phyloP scores from a whole-genome alignment of 2,888 invertebrate genomes.

The Mesopsocus fuscifrons region DNA sequence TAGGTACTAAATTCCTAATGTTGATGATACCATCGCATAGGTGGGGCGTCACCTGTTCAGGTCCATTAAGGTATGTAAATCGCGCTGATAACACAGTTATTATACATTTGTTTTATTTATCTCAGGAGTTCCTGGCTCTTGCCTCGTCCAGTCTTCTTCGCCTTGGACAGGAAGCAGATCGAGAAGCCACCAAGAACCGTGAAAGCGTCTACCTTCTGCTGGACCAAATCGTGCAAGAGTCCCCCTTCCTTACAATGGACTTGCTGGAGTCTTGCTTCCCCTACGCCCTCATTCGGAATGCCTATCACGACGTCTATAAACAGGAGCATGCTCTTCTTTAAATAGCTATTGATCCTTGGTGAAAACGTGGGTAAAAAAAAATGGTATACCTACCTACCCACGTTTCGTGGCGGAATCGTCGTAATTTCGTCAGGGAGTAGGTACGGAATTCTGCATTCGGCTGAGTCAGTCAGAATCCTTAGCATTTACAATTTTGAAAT shows the following conservation, averaged over 20 bases:
- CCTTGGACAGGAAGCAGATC: conserved; percentile 88
- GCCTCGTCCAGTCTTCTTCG: conserved; percentile 90
- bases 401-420: too few species aligned
- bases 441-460: too few species aligned
- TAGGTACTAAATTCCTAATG: too few species aligned
- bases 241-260: conserved; percentile 97
- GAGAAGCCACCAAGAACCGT: conserved; percentile 80
- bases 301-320: conserved; percentile 92
- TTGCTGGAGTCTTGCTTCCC: conserved; percentile 97
- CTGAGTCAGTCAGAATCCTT: too few species aligned
- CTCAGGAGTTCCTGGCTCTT: conserved; percentile 38
- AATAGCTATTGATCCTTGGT: conserved; percentile 13
- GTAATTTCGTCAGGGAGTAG: too few species aligned
- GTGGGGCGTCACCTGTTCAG: too few species aligned
- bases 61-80: too few species aligned
- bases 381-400: too few species aligned
- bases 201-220: conserved; percentile 93
- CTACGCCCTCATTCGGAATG: conserved; percentile 91
- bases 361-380: not conserved
- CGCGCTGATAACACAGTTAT: too few species aligned
- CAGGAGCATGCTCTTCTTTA: conserved; percentile 46
- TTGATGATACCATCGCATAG: too few species aligned
- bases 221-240: conserved; percentile 92
- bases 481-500: too few species aligned
- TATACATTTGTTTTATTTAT: too few species aligned